Percentiles rank a stretch among this genome's conserved stretches.
These are phyloP conservation scores for Aspiorhynchus laticeps DNA, from an alignment of 2,113 vertebrate species.

Conservation along the genomic window DNA sequence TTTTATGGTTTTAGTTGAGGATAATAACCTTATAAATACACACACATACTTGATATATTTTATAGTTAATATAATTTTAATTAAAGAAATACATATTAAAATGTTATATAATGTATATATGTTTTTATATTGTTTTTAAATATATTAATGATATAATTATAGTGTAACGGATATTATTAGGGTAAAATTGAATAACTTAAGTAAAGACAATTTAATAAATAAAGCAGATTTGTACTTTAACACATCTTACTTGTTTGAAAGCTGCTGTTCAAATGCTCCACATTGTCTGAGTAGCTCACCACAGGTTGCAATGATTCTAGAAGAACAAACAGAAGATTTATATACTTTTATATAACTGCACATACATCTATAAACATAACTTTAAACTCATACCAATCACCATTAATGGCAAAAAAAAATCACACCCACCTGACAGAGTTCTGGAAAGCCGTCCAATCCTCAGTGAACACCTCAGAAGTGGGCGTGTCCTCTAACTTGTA, in stretches of 20 bases:
- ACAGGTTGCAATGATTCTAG: conserved; percentile 60
- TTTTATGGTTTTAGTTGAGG: too few species aligned
- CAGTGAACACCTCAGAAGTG: conserved; percentile 82
- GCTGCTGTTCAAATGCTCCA: conserved; percentile 67
- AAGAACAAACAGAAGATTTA: background rate
- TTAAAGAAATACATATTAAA: too few species aligned
- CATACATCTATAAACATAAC: background rate
- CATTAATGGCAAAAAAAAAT: background rate
- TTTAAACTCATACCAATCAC: background rate
- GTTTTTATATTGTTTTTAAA: too few species aligned
- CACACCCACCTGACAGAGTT: conserved; percentile 85
- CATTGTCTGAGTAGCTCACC: conserved; percentile 73
- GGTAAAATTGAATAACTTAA: too few species aligned
- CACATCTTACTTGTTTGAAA: conserved; percentile 63
- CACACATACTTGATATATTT: too few species aligned
- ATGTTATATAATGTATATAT: too few species aligned
- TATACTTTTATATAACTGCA: background rate
- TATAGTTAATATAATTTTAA: too few species aligned
- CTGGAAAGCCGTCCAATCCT: conserved; percentile 97
- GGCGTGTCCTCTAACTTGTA: conserved; percentile 85
- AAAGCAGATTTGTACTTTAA: background rate
- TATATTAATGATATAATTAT: background rate
- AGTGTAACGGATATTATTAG: background rate
- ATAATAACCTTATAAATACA: too few species aligned
- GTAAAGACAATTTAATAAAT: background rate